Evolutionary conservation across 2,797 vertebrate genomes (phyloP).

Genomic region (Falco biarmicus): DNA sequence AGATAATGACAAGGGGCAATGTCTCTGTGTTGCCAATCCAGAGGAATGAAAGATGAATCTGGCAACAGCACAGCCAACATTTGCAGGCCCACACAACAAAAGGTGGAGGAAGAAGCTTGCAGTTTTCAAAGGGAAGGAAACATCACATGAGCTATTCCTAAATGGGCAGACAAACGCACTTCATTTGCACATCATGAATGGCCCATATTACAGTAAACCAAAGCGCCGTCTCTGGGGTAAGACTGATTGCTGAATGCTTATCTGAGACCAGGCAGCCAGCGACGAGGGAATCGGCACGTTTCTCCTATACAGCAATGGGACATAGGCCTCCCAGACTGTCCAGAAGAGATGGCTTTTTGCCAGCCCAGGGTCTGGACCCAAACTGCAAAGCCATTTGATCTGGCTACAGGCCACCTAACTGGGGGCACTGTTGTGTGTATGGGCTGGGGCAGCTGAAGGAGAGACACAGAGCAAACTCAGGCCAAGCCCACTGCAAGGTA

Average conservation of each 20-base stretch:
- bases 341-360: not conserved
- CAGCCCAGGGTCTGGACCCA: not conserved
- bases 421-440: accelerated
- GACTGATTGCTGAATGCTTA: not conserved
- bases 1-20: not conserved
- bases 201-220: slow-evolving; percentile 25
- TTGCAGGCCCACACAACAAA: slow-evolving; percentile 24
- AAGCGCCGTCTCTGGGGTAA: not conserved
- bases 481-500: not conserved
- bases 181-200: slow-evolving; percentile 58
- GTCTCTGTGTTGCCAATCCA: not conserved
- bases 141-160: slow-evolving; percentile 27
- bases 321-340: not conserved
- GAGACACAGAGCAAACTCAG: not conserved
- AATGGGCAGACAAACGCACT: slow-evolving; percentile 26
- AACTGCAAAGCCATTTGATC: not conserved
- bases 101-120: not conserved
- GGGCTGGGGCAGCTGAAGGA: not conserved
- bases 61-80: not conserved
- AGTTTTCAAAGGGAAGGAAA: slow-evolving; percentile 43
- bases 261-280: not conserved
- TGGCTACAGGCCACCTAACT: not conserved
- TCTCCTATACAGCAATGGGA: not conserved
- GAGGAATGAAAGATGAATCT: slow-evolving; percentile 20
- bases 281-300: not conserved